Base-by-base conservation (phyloP, 2,113 vertebrate genomes). In the Gobiocypris rarus region DNA sequence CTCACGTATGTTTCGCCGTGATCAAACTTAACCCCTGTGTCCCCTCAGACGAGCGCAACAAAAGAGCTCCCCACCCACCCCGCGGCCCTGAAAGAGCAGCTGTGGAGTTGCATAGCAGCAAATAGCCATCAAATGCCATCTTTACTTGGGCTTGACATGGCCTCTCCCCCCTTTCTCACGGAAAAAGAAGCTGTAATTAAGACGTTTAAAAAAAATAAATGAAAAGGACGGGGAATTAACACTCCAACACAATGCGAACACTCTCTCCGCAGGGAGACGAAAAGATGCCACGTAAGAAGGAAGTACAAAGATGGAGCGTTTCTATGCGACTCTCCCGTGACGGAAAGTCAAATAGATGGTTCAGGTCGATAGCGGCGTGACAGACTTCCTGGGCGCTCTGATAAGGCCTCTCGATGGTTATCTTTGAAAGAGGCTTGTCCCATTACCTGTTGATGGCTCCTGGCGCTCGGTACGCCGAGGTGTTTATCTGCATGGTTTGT, bases 321-420 rank as follows among this genome's bases (percentile, higher is more conserved):
- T 85, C 81, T 15, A 50, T 69, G 75, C 10, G 61, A 63, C 45
- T 83, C 89, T 82, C 81, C 83, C 82, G 78, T 92, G 92, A 92
- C 89, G 88, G 91, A 92, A 91, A 92, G 89, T 90, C 88, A 88
- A 90, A 89, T 89, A 93, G 94, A 95, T 94, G 77, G 86, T 84
- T 89, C 87, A 88, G 89, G 81, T 84, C 48, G 94, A 95, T 94
- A 93, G 89, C 26, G 65, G 86, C 87, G 89, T 89, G 89, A 90
- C 90, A 90, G 91, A 93, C 94, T 94, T 95, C 94, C 93, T 94
- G 93, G 90, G 91, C 89, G 88, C 84, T 83, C 90, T 83, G 94
- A 95, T 95, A 94, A 94, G 90, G 91, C 89, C 86, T 89, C 84
- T 83, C 91, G 93, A 95, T 94, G 91, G 89, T 90, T 92, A 94